phyloP scores from a whole-genome alignment of 1,140 invertebrate genomes.

The Aphelenchoides fujianensis region DNA sequence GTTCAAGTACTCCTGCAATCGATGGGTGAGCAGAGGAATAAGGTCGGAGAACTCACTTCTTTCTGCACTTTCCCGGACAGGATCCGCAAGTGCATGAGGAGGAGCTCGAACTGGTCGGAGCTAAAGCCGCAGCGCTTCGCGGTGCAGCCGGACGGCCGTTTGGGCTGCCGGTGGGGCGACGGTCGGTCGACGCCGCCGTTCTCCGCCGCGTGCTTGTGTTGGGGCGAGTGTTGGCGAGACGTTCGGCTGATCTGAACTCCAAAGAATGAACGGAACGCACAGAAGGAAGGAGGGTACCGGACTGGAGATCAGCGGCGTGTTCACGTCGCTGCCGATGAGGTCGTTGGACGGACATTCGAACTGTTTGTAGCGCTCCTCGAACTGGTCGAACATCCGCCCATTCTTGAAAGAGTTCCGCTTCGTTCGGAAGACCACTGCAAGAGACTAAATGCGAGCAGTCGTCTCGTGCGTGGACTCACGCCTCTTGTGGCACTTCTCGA shows the following conservation, averaged over 20 bases:
- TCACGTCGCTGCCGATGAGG: not conserved
- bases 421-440: not conserved
- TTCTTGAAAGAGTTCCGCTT: not conserved
- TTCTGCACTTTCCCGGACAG: slow-evolving; percentile 68
- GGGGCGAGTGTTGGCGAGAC: not conserved
- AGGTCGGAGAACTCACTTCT: slow-evolving; percentile 59
- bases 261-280: not conserved
- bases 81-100: slow-evolving; percentile 91
- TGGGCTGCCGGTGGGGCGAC: not conserved
- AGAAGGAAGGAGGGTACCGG: not conserved
- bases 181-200: slow-evolving; percentile 2
- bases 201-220: not conserved
- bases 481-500: slow-evolving; percentile 22
- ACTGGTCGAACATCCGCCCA: not conserved
- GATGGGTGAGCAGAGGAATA: slow-evolving; percentile 5
- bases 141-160: not conserved
- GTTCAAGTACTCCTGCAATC: slow-evolving; percentile 55
- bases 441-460: not conserved
- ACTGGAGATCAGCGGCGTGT: not conserved
- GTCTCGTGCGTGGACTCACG: slow-evolving; percentile 7
- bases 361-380: slow-evolving; percentile 8
- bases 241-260: not conserved
- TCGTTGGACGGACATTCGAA: not conserved
- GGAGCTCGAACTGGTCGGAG: slow-evolving; percentile 74
- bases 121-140: slow-evolving; percentile 9